These are phyloP conservation scores for Lerema accius DNA, from an alignment of 1,140 invertebrate species.

Conservation along the genomic window DNA sequence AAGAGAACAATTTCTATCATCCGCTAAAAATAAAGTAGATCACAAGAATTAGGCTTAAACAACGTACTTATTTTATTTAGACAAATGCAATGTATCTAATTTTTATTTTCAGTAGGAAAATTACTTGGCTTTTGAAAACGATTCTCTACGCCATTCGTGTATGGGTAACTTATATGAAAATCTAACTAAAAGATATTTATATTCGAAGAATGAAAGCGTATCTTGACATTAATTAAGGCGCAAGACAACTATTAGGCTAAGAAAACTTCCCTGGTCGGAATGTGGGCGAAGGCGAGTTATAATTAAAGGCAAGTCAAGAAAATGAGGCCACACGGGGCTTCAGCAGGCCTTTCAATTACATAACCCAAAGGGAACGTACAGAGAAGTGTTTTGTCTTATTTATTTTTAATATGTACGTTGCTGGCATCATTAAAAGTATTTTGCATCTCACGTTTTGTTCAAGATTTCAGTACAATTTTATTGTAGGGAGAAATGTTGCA, in stretches of 20 bases:
- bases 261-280: slow-evolving; percentile 36
- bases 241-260: slow-evolving; percentile 43
- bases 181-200: slow-evolving; percentile 1
- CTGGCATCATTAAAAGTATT: slow-evolving; percentile 18
- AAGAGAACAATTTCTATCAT: no score
- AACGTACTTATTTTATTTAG: no score
- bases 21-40: no score
- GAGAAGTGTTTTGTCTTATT: slow-evolving; percentile 25
- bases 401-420: slow-evolving; percentile 8
- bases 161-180: slow-evolving; percentile 5
- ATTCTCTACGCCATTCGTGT: no score
- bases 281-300: slow-evolving; percentile 52
- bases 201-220: slow-evolving; percentile 4
- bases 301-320: slow-evolving; percentile 54
- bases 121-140: no score
- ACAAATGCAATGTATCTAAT: no score
- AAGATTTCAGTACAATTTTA: no score
- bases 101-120: no score
- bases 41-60: no score
- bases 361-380: slow-evolving; percentile 26
- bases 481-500: no score
- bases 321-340: slow-evolving; percentile 47
- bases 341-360: slow-evolving; percentile 41
- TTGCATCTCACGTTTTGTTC: neutral
- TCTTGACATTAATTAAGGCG: slow-evolving; percentile 36